phyloP scores from a whole-genome alignment of 2,888 invertebrate species.

The Syrista parreyssii region DNA sequence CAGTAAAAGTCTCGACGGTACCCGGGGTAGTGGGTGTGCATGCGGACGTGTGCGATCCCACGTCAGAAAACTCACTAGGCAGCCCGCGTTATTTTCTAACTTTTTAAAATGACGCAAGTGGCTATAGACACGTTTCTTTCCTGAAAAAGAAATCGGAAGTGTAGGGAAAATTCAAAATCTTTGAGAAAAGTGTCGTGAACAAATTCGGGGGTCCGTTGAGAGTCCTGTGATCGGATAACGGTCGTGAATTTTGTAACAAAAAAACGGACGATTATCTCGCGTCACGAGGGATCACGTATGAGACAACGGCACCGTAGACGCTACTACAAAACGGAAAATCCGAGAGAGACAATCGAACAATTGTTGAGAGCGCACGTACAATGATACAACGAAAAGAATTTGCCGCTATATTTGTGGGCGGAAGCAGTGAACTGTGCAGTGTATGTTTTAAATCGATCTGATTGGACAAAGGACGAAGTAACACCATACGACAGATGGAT shows the following conservation, averaged over 20 bases:
- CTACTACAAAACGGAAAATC: slow-evolving; percentile 8
- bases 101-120: slow-evolving; percentile 33
- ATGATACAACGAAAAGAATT: slow-evolving; percentile 10
- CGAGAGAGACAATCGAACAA: slow-evolving; percentile 43
- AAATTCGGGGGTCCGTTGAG: slow-evolving; percentile 13
- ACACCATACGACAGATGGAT: slow-evolving; percentile 23
- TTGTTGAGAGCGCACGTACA: slow-evolving; percentile 10
- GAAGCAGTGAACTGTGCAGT: slow-evolving; percentile 21
- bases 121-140: slow-evolving; percentile 28
- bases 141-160: slow-evolving; percentile 26
- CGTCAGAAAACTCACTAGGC: slow-evolving; percentile 31
- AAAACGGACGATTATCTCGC: too few species aligned
- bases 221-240: slow-evolving; percentile 20
- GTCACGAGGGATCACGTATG: too few species aligned
- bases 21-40: slow-evolving; percentile 13
- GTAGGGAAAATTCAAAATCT: slow-evolving; percentile 13
- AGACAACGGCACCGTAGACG: too few species aligned
- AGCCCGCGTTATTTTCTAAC: slow-evolving; percentile 29
- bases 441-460: not conserved
- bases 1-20: not conserved
- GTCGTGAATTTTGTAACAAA: slow-evolving; percentile 10
- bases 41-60: slow-evolving; percentile 36
- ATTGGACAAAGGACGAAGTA: slow-evolving; percentile 1
- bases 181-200: slow-evolving; percentile 10
- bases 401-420: slow-evolving; percentile 32